These are phyloP conservation scores for Euschistus heros DNA, from an alignment of 1,140 invertebrate species.

Conservation along the genomic window DNA sequence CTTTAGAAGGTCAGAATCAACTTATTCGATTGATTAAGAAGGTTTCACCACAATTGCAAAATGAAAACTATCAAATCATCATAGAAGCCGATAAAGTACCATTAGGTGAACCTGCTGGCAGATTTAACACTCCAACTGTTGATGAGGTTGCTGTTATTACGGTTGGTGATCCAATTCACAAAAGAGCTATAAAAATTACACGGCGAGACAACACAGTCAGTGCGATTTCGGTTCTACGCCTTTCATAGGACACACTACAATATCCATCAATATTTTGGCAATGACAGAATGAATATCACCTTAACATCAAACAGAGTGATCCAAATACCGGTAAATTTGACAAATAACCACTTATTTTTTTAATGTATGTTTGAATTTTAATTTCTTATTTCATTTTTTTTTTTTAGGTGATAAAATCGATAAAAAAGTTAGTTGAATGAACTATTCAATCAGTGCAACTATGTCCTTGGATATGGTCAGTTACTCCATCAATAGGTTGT, in stretches of 20 bases:
- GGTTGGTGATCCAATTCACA: slow-evolving; percentile 29
- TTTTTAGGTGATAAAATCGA: neutral
- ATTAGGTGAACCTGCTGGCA: too few species aligned
- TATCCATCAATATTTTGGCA: slow-evolving; percentile 40
- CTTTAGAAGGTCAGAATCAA: slow-evolving; percentile 34
- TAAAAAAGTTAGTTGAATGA: neutral
- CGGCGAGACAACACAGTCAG: slow-evolving; percentile 27
- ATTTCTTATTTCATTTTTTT: neutral
- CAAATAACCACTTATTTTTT: neutral
- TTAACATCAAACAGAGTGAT: too few species aligned
- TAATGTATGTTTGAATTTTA: neutral
- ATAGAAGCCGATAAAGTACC: slow-evolving; percentile 32
- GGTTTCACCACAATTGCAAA: slow-evolving; percentile 33
- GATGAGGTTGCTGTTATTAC: slow-evolving; percentile 31
- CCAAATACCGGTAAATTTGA: neutral
- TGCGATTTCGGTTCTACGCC: slow-evolving; percentile 37
- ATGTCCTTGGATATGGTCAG: neutral
- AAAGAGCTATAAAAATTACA: slow-evolving; percentile 32
- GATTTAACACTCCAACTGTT: too few species aligned
- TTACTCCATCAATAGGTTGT: too few species aligned
- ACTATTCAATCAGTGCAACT: neutral
- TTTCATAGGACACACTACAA: slow-evolving; percentile 40
- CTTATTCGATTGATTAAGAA: slow-evolving; percentile 34
- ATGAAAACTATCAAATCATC: slow-evolving; percentile 26
- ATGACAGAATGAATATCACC: too few species aligned